Percentiles rank a stretch among this genome's conserved stretches.
Evolutionary conservation across 1,140 invertebrate genomes (phyloP).

Genomic region (silkworm (Bombyx mori)): DNA sequence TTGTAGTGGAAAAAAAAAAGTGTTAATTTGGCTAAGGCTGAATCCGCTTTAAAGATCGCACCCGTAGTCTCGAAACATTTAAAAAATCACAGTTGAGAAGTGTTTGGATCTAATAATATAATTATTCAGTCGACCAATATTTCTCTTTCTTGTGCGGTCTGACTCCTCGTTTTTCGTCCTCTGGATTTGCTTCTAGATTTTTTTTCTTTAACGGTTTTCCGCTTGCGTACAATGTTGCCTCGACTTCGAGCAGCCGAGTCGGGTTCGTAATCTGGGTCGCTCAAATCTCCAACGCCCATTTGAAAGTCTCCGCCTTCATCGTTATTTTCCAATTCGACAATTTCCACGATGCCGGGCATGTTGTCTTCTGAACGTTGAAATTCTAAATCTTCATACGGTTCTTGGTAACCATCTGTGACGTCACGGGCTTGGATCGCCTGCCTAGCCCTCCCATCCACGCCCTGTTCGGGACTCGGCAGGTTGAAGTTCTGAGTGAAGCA

Average conservation of each 20-base stretch:
- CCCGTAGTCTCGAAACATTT: conserved; percentile 2
- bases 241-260: conserved; percentile 42
- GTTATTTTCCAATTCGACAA: conserved; percentile 47
- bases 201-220: conserved; percentile 49
- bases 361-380: conserved; percentile 32
- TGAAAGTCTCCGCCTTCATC: conserved; percentile 13
- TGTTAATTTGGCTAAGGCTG: too few species aligned
- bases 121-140: conserved; percentile 41
- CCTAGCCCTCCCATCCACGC: conserved; percentile 21
- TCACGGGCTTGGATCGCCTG: conserved; percentile 35
- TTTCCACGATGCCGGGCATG: conserved; percentile 45
- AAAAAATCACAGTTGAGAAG: conserved; percentile 51
- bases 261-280: conserved; percentile 52
- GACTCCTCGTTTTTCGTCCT: conserved; percentile 50
- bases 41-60: too few species aligned
- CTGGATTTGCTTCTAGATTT: conserved; percentile 45
- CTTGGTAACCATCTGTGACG: conserved; percentile 41
- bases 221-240: conserved; percentile 48
- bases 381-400: conserved; percentile 43
- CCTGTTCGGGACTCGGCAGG: conserved; percentile 50
- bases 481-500: conserved; percentile 63
- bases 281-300: conserved; percentile 30
- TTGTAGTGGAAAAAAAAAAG: too few species aligned
- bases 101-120: conserved; percentile 6
- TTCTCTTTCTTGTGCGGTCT: conserved; percentile 41